A percentile compares a stretch with the other conserved stretches of the same genome.
Evolutionary conservation across 2,888 invertebrate species (phyloP).

Genomic region (Hydraecia micacea): DNA sequence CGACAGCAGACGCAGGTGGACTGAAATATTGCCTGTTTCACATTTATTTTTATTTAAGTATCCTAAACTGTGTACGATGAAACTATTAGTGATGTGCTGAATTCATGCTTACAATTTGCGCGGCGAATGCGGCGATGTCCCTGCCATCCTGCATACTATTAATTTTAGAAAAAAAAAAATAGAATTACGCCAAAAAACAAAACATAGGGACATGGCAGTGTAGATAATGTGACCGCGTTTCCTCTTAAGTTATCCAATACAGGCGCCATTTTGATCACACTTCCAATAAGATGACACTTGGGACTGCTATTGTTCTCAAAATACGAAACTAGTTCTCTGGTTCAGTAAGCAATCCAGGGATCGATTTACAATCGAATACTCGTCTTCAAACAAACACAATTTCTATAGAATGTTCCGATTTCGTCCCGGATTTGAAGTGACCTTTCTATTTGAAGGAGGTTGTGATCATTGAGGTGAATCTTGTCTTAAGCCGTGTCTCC

Average conservation of each 20-base stretch:
- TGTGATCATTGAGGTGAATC: constrained; percentile 23
- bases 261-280: constrained; percentile 11
- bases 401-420: constrained; percentile 28
- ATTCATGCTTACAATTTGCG: neutral
- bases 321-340: constrained; percentile 42
- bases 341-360: constrained; percentile 42
- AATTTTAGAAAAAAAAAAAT: too few relatives aligned
- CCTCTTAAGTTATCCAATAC: neutral
- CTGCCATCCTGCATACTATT: neutral
- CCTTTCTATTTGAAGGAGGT: constrained; percentile 8
- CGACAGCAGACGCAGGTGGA: constrained; percentile 32
- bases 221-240: neutral
- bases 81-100: neutral
- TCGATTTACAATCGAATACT: constrained; percentile 34
- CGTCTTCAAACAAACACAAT: constrained; percentile 39
- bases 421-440: neutral
- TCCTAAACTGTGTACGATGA: too few relatives aligned
- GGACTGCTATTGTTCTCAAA: constrained; percentile 12
- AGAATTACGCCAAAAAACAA: too few relatives aligned
- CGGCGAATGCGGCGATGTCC: neutral
- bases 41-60: neutral
- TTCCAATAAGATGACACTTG: constrained; percentile 17
- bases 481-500: neutral
- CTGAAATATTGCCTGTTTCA: neutral
- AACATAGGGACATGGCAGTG: neutral